Conservation (phyloP, 2,113 vertebrate genomes). For the Globicephala melas region DNA sequence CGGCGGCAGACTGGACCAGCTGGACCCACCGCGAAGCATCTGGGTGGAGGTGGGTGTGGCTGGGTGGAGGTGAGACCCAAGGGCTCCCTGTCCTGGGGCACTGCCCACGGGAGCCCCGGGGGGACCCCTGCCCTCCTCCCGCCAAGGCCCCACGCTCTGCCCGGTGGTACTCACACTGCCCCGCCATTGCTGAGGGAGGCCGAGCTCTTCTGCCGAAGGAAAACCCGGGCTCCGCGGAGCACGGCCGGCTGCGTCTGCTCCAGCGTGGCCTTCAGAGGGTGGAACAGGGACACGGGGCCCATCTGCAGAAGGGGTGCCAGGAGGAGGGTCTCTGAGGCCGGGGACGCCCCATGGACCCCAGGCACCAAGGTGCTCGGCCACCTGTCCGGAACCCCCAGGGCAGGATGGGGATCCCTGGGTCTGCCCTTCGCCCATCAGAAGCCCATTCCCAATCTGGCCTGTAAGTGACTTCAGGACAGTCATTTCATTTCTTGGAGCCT, state of each 20-base stretch:
- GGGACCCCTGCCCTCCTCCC: neutral
- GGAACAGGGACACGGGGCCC: conserved; percentile 83
- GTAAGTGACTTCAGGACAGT: neutral
- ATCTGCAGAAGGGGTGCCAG: conserved; percentile 73
- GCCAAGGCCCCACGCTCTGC: accelerated
- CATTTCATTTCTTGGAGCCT: neutral
- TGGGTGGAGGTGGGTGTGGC: neutral
- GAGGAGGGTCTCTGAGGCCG: neutral
- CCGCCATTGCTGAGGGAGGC: conserved; percentile 93
- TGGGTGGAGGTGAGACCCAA: neutral
- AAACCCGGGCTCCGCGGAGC: conserved; percentile 84
- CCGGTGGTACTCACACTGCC: conserved; percentile 85
- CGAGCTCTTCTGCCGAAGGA: conserved; percentile 87
- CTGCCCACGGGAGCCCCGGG: neutral
- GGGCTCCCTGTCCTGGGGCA: neutral
- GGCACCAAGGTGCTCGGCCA: accelerated
- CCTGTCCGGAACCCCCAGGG: too few species aligned
- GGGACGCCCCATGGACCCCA: neutral
- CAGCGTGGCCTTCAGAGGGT: conserved; percentile 83
- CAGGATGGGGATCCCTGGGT: neutral
- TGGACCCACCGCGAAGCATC: accelerated
- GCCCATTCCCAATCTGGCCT: neutral
- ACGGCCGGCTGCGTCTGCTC: conserved; percentile 83
- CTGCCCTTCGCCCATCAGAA: neutral
- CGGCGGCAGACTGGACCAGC: neutral